Evolutionary conservation across 2,797 vertebrate genomes (phyloP), one percentile per base, ranked within the genome.

Genomic region (Epinephelus malabaricus): DNA sequence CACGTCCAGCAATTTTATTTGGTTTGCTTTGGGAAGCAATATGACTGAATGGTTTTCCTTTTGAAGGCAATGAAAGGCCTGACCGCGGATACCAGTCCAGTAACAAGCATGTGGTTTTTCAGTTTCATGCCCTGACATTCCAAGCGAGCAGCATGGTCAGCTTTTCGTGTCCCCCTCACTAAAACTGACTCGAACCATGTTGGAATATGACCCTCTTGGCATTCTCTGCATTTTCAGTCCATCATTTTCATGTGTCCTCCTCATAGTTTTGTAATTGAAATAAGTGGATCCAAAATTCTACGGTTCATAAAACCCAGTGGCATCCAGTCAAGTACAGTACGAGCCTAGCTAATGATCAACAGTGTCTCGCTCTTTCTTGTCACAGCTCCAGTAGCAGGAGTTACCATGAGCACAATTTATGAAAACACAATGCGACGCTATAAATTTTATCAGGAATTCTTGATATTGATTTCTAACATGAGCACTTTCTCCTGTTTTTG

Each of bases 11-110:
- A 15, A 63, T 86, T 92, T 91, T 83, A 82, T 87, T 88, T 88
- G 72, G 79, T 93, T 93, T 92, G 69, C 78, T 91, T 90, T 88
- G 89, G 88, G 88, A 88, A 81, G 76, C n/a, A 65, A 81, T 45
- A 45, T 13, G 60, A 73, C 64, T 78, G 83, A 86, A 88, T 78
- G 79, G 49, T 83, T 89, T 87, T 88, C 76, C 81, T 68, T 83
- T 81, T 87, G 80, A 89, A 85, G 50, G 76, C 74, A 77, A 70
- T 5, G 38, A 83, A 75, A 62, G 61, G 59, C 64, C 68, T 43
- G 59, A 79, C 79, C 66, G 1, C 76, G 65, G 86, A 85, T 87
- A 83, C 69, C 55, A 74, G 81, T 79, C 63, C 65, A 62, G 68
- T 85, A 78, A 82, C 69, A 74, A 69, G 65, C 85, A 69, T 89